A percentile compares a stretch with the other conserved stretches of the same genome.
Evolutionary conservation across 1,140 invertebrate species (phyloP).

Genomic region (Pissodes strobi): DNA sequence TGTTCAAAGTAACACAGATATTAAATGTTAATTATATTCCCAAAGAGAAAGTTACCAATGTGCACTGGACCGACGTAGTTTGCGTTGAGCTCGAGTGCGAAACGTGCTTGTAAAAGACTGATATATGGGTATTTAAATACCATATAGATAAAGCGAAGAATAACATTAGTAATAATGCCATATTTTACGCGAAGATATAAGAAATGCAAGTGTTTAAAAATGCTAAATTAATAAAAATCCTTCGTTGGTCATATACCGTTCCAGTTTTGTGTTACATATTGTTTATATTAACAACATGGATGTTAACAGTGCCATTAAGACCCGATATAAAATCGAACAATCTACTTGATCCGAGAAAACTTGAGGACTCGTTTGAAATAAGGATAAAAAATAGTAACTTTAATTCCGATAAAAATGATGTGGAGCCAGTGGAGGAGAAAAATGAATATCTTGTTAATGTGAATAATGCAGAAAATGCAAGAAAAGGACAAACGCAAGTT

Average conservation of each 20-base stretch:
- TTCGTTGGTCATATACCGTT: conserved; percentile 53
- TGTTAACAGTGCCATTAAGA: conserved; percentile 52
- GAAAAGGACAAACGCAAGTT: conserved; percentile 56
- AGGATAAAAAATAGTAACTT: conserved; percentile 54
- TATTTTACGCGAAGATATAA: too few relatives aligned
- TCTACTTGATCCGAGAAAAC: background rate
- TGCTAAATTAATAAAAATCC: background rate
- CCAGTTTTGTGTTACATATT: conserved; percentile 51
- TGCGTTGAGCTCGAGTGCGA: too few relatives aligned
- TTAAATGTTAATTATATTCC: too few relatives aligned
- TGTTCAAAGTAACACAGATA: too few relatives aligned
- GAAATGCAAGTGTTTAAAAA: conserved; percentile 21
- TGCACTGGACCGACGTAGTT: too few relatives aligned
- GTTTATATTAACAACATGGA: conserved; percentile 52
- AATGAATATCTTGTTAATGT: conserved; percentile 53
- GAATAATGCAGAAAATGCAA: conserved; percentile 48
- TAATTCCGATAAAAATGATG: conserved; percentile 44
- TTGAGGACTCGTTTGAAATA: conserved; percentile 50
- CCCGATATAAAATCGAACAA: conserved; percentile 42
- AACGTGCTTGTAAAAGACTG: too few relatives aligned
- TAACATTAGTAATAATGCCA: too few relatives aligned
- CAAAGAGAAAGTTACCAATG: too few relatives aligned
- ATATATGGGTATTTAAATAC: too few relatives aligned
- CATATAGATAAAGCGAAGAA: too few relatives aligned
- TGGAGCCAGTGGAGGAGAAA: conserved; percentile 42